Evolutionary conservation across 1,140 invertebrate species (phyloP), one percentile per base, ranked within the genome.

Genomic region (Paramacrobiotus metropolitanus): DNA sequence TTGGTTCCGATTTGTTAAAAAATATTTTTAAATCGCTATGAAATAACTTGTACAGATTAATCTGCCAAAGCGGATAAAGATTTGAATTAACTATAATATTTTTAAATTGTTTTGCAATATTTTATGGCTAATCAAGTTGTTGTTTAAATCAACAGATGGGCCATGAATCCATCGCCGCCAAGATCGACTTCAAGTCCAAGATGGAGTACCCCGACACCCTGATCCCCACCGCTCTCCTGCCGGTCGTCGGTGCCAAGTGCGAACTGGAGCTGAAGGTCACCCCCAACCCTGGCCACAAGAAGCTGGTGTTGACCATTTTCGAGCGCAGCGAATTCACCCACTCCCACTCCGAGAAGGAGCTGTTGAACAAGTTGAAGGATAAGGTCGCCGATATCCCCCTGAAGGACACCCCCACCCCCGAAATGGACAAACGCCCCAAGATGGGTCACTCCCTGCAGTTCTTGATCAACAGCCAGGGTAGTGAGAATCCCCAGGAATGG

Each of bases 321-420:
- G 48, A 55, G 24, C 48, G 48, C 15, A 55, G 28, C 24, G 48
- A 15, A 4, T 55, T 55, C 48, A 9, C 48, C 15, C n/a, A n/a
- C n/a, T 9, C 28, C 15, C 15, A 55, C 15, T 55, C 48, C 48
- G 48, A 55, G 48, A 15, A 55, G 48, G 48, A 55, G 24, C 24
- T 55, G 48, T 55, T 55, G 48, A 55, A 55, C 48, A 15, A 55
- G 48, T 28, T 55, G 24, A 55, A 55, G 48, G 48, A 55, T 24
- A 55, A 55, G 48, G 48, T 55, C 24, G 48, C 15, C 15, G 48
- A 28, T 55, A 55, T 55, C 48, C 15, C 48, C 15, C 4, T 55
- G 15, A 55, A 55, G 48, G 24, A 55, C 48, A 15, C 28, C 48
- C 4, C 4, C 15, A 55, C 15, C 15, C 24, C 48, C 15, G 28